Evolutionary conservation across 2,888 invertebrate species (phyloP).

Genomic region (Oscheius onirici): DNA sequence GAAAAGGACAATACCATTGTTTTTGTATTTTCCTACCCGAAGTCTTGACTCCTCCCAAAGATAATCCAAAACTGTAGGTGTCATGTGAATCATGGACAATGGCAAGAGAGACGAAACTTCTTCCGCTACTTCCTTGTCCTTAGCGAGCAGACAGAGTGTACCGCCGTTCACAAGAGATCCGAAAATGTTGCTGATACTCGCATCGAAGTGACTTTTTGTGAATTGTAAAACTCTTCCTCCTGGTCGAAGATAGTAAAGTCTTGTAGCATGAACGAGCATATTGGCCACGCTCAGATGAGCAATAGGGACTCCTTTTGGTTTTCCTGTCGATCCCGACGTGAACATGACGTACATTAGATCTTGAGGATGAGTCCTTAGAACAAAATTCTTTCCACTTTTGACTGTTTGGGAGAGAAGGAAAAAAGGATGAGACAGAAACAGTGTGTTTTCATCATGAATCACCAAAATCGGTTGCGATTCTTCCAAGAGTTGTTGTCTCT

Average conservation of each 20-base stretch:
- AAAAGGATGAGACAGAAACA: too few species aligned
- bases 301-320: conserved; percentile 56
- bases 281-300: not conserved
- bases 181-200: conserved; percentile 21
- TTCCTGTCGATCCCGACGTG: conserved; percentile 66
- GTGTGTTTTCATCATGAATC: not conserved
- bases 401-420: too few species aligned
- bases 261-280: conserved; percentile 16
- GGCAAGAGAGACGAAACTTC: not conserved
- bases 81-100: conserved; percentile 7
- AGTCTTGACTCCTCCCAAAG: not conserved
- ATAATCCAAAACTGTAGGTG: conserved; percentile 12
- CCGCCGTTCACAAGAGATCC: conserved; percentile 5
- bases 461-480: not conserved
- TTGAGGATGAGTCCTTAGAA: not conserved
- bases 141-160: conserved; percentile 12
- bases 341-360: conserved; percentile 56
- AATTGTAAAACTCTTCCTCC: conserved; percentile 1
- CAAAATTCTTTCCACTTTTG: not conserved
- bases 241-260: not conserved
- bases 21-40: too few species aligned
- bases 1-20: not conserved
- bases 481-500: not conserved
- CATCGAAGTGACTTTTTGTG: conserved; percentile 26
- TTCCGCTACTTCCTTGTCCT: not conserved